Base-by-base conservation (phyloP, 2,888 invertebrate species). In the Nephrocerus scutellatus region DNA sequence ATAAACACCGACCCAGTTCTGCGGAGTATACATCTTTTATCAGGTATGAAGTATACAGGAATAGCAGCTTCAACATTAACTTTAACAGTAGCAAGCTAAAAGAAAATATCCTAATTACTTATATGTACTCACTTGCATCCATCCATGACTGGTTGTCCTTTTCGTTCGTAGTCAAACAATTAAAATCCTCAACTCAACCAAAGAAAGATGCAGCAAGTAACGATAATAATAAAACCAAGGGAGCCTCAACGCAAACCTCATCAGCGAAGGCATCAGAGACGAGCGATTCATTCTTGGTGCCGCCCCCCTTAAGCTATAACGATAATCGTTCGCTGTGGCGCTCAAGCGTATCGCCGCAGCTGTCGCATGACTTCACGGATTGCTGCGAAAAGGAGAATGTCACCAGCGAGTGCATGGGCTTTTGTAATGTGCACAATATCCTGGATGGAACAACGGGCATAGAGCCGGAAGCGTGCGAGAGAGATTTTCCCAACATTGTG, bases 391-490 rank as follows among this genome's bases (percentile, higher is more conserved):
- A 71, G 3, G 72, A 76, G 44, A 84, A 84, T 56, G 84, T 88
- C 3, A 76, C 80, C n/a, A 64, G 70, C 8, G 66, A 72, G 29
- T 89, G 88, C 58, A 72, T 84, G 39, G 87, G 86, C 30, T 88
- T 87, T 65, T 89, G 88, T 68, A 84, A 82, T 57, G 79, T 88
- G 16, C 83, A 85, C 58, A 80, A 79, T 37, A 82, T 83, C 43
- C 62, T 84, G 37, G 77, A 80, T 58, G 85, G 85, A 12, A 77
- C 74, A 30, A 85, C 86, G 0, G 84, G 84, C 4, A 80, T 83
- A 55, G 84, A 85, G 56, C 84, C 86, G 1, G 84, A 85, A 62
- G 75, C 79, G 14, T 89, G 88, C 56, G 86, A 88, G 63, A 72
- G 74, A 14, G 85, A 87, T 59, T 85, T 89, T 58, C 84, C 85